These are phyloP conservation scores for Aphyosemion australe DNA, from an alignment of 2,113 vertebrate genomes.

Conservation along the genomic window DNA sequence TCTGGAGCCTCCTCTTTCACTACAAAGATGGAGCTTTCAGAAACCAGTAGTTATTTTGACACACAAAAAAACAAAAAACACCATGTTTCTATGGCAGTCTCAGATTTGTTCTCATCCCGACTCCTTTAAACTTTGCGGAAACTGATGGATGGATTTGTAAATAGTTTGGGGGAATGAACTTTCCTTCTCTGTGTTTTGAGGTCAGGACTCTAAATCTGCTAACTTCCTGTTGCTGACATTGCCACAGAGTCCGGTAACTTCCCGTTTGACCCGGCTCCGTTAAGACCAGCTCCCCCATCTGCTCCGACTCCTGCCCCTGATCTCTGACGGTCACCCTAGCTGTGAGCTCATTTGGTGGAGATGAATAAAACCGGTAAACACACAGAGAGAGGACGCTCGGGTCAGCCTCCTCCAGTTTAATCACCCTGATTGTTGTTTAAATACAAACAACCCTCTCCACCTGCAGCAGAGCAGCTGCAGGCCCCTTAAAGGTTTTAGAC, in stretches of 20 bases:
- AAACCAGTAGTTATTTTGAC: too few relatives aligned
- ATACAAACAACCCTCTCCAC: not conserved
- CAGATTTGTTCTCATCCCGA: too few relatives aligned
- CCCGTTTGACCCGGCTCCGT: not conserved
- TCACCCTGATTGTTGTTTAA: slow-evolving; percentile 13
- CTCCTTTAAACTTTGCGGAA: too few relatives aligned
- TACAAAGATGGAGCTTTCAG: too few relatives aligned
- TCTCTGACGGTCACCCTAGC: slow-evolving; percentile 11
- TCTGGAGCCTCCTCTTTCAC: too few relatives aligned
- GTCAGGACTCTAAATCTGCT: not conserved
- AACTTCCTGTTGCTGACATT: not conserved
- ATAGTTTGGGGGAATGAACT: too few relatives aligned
- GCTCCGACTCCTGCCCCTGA: not conserved
- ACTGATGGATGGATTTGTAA: too few relatives aligned
- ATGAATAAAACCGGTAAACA: slow-evolving; percentile 31
- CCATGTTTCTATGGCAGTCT: too few relatives aligned
- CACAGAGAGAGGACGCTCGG: not conserved
- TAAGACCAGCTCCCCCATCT: not conserved
- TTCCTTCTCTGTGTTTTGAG: too few relatives aligned
- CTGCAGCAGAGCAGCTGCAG: not conserved
- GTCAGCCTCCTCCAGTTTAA: slow-evolving; percentile 5
- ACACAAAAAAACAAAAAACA: too few relatives aligned
- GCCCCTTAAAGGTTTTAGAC: not conserved
- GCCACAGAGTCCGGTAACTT: not conserved
- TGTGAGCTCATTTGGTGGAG: slow-evolving; percentile 5